Evolutionary conservation across 2,888 invertebrate species (phyloP).

Genomic region (Leptopilina myrica): DNA sequence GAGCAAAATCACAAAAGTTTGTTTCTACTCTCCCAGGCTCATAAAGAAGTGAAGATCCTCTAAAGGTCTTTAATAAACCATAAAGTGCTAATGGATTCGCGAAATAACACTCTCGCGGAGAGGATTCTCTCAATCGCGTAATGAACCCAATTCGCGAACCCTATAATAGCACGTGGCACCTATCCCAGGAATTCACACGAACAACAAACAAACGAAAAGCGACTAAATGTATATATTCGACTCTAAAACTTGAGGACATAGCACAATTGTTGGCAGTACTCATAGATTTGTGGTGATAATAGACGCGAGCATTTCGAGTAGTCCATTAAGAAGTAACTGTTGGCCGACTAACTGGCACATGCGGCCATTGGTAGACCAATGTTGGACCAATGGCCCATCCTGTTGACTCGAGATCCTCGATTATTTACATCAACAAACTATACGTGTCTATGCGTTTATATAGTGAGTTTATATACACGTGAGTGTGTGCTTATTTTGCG

Average conservation of each 20-base stretch:
- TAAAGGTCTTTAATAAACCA: neutral
- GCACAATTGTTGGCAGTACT: conserved; percentile 1
- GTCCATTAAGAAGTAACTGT: conserved; percentile 64
- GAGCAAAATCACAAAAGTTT: too few species aligned
- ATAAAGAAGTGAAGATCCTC: neutral
- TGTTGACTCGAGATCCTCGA: neutral
- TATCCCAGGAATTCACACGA: neutral
- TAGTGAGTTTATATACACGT: too few species aligned
- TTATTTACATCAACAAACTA: neutral
- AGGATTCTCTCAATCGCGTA: neutral
- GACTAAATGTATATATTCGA: neutral
- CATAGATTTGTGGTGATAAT: neutral
- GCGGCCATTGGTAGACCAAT: conserved; percentile 41
- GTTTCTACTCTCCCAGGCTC: too few species aligned
- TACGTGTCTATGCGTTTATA: neutral
- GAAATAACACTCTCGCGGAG: neutral
- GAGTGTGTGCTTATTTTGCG: neutral
- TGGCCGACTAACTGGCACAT: conserved; percentile 56
- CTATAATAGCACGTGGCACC: conserved; percentile 1
- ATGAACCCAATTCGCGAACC: neutral
- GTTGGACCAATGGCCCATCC: neutral
- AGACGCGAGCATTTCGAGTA: too few species aligned
- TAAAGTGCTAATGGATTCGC: neutral
- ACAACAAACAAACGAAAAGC: neutral
- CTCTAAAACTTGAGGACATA: neutral